phyloP scores from a whole-genome alignment of 2,797 vertebrate genomes.

The Antennarius maculatus region DNA sequence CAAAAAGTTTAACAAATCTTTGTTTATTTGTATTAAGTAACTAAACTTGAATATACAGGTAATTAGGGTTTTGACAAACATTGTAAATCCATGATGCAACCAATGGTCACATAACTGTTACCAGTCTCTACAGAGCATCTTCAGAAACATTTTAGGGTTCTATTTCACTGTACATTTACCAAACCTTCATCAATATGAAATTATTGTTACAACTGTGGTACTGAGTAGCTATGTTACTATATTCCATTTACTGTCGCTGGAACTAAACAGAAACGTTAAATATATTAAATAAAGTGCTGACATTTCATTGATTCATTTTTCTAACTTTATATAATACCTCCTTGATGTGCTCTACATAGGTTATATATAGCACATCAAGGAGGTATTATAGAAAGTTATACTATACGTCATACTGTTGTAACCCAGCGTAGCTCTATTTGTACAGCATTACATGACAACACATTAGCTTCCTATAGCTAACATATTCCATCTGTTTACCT shows the following conservation, averaged over 20 bases:
- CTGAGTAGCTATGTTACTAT: constrained; percentile 39
- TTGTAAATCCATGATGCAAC: constrained; percentile 3
- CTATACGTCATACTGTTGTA: neutral
- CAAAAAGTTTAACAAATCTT: neutral
- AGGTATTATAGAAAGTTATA: too few relatives aligned
- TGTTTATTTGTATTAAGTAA: neutral
- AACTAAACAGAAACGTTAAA: neutral
- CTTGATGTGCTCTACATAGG: neutral
- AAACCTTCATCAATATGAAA: too few relatives aligned
- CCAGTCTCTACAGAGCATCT: too few relatives aligned
- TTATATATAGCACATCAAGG: too few relatives aligned
- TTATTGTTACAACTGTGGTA: constrained; percentile 28
- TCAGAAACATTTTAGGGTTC: neutral
- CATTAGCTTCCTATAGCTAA: too few relatives aligned
- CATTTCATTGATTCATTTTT: neutral
- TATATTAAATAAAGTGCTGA: neutral
- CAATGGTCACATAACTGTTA: neutral
- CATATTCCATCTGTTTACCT: too few relatives aligned
- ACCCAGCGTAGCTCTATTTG: neutral
- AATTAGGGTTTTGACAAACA: neutral
- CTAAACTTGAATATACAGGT: neutral
- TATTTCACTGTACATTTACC: neutral
- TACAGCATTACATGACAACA: too few relatives aligned
- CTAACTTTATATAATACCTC: neutral
- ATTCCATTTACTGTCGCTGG: neutral